phyloP scores from a whole-genome alignment of 1,140 invertebrate genomes.

The Zaprionus gabonicus region DNA sequence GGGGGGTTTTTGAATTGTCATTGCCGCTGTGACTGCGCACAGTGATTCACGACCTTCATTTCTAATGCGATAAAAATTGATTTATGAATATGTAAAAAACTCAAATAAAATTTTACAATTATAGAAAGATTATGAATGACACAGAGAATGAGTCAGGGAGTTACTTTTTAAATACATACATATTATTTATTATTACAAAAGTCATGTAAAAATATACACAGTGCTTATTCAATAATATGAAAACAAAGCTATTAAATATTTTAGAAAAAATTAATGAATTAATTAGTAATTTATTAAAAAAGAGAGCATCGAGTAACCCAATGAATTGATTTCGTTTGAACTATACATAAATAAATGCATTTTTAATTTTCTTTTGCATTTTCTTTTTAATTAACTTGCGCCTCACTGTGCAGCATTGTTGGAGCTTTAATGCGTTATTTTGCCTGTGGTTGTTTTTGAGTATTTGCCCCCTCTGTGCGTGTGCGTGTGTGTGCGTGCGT shows the following conservation, averaged over 20 bases:
- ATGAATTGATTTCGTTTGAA: no score
- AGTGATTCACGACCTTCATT: slow-evolving; percentile 1
- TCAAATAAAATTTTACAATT: not conserved
- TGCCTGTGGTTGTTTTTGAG: slow-evolving; percentile 23
- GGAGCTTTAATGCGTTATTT: slow-evolving; percentile 19
- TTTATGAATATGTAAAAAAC: slow-evolving; percentile 1
- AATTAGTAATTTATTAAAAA: no score
- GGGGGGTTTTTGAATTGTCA: slow-evolving; percentile 63
- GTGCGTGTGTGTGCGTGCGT: not conserved
- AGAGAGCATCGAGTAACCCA: no score
- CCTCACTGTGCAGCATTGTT: slow-evolving; percentile 35
- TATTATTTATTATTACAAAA: not conserved
- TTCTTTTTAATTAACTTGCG: not conserved
- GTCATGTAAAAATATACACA: no score
- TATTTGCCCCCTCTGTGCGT: slow-evolving; percentile 10
- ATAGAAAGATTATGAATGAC: not conserved
- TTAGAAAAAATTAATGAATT: no score
- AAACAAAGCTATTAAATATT: no score
- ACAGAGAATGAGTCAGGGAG: not conserved
- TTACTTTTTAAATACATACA: not conserved
- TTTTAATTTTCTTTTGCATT: no score
- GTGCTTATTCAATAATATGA: no score
- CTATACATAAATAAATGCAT: no score
- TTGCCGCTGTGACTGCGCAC: slow-evolving; percentile 34
- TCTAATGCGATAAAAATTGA: slow-evolving; percentile 1